phyloP scores from a whole-genome alignment of 2,888 invertebrate species.

The Orgyia antiqua region DNA sequence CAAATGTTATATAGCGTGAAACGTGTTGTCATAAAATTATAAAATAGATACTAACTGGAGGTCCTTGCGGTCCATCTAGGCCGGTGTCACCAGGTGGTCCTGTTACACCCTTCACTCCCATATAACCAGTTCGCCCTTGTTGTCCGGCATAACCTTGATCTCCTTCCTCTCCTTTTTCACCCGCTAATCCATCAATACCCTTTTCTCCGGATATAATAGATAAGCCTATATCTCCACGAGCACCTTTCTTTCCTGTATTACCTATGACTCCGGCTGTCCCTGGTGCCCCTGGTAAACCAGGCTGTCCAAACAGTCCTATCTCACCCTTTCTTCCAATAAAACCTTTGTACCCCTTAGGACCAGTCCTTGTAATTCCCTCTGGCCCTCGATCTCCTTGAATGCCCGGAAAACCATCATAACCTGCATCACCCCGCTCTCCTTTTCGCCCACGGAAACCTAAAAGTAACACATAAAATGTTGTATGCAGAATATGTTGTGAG shows the following conservation, averaged over 20 bases:
- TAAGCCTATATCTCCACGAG: constrained; percentile 66
- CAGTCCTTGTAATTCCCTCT: constrained; percentile 51
- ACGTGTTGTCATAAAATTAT: no score
- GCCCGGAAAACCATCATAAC: constrained; percentile 53
- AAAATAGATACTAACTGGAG: constrained; percentile 56
- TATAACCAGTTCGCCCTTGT: constrained; percentile 67
- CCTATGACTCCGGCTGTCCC: constrained; percentile 83
- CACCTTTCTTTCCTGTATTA: constrained; percentile 73
- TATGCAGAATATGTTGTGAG: no score
- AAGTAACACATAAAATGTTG: background rate
- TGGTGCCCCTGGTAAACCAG: constrained; percentile 62
- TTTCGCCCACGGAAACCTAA: constrained; percentile 37
- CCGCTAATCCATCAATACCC: constrained; percentile 54
- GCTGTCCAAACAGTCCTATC: constrained; percentile 79
- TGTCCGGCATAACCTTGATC: constrained; percentile 77
- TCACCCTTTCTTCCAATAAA: constrained; percentile 81
- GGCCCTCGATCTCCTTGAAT: constrained; percentile 51
- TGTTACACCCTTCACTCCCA: constrained; percentile 57
- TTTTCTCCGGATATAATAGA: constrained; percentile 60
- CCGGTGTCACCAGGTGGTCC: constrained; percentile 79
- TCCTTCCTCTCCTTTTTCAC: constrained; percentile 76
- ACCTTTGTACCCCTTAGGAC: constrained; percentile 80
- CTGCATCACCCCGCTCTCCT: constrained; percentile 53
- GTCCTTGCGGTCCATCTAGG: constrained; percentile 75
- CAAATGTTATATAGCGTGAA: no score